Evolutionary conservation across 1,140 invertebrate genomes (phyloP), one percentile per base, ranked within the genome.

Genomic region (Pachypeltis micranthus): DNA sequence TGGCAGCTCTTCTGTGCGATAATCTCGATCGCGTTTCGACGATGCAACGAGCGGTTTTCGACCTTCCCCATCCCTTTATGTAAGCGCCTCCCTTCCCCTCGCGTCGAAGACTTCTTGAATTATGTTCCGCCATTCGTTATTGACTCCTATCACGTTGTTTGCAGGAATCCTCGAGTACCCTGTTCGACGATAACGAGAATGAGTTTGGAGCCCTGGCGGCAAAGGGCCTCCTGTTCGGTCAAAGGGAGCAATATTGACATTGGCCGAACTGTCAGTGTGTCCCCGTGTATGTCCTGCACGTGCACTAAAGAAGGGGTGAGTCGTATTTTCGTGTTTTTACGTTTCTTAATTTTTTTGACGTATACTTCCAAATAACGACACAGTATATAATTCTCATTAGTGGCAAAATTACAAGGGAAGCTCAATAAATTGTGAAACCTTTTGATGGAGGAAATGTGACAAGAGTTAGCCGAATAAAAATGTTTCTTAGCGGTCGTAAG

Each of bases 1-100:
- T 99, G 19, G 84, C 93, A 0, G 91, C 94, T 73, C 77, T 98
- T 0, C 77, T 98, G 34, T 99, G 96, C 72, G 86, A 95, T 65
- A 98, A 97, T 76, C 85, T 93, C 73, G 94, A 98, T 70, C 77
- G 84, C 19, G 84, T 87, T n/a, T 81, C 83, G 2, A 84, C 87
- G 27, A 90, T 98, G 72, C 94, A 96, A 72, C 78, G 86, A 56
- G 84, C 89, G 29, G 85, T 90, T 0, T 94, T 98, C 69, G 88
- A 95, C 71, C 77, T 93, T 60, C 90, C 91, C 1, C 90, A 91
- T 70, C 88, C 89, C 69, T 93, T 93, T 80, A 76, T 93, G 86
- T 88, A 58, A 21, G n/a, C n/a, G n/a, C n/a, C n/a, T n/a, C 10
- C 21, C 28, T 57, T 27, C 19, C 14, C 56, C 67, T 0, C n/a